Percentiles rank a stretch among this genome's conserved stretches.
Conservation (phyloP, 2,113 vertebrate genomes). For the Pluvialis apricaria region DNA sequence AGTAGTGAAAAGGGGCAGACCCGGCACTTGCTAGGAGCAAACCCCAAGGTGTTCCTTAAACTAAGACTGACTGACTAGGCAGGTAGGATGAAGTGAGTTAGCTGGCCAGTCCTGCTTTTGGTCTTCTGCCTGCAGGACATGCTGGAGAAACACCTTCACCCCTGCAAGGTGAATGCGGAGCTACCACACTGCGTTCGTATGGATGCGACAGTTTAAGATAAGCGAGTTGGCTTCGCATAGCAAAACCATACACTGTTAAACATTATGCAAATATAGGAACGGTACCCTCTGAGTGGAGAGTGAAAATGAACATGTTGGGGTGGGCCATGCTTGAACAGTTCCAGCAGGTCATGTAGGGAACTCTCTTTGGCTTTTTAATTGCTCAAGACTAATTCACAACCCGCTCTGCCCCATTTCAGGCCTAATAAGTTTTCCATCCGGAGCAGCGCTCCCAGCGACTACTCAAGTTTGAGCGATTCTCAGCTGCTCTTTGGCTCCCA, state of each 20-base stretch:
- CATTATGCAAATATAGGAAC: background rate
- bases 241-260: background rate
- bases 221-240: background rate
- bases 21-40: background rate
- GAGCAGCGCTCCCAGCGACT: slow-evolving; percentile 71
- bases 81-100: background rate
- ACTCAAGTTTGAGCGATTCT: slow-evolving; percentile 83
- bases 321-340: background rate
- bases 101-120: background rate
- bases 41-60: background rate
- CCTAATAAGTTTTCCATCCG: slow-evolving; percentile 60
- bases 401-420: slow-evolving; percentile 52
- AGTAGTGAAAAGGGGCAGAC: background rate
- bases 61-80: background rate
- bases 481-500: slow-evolving; percentile 90
- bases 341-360: background rate
- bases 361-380: background rate
- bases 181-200: rapidly evolving
- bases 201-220: background rate
- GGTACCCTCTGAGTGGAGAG: background rate
- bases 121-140: background rate
- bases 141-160: background rate
- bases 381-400: background rate
- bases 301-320: background rate
- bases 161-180: background rate